These are phyloP conservation scores for Geophilus truncorum DNA, from an alignment of 2,888 invertebrate species.

Conservation along the genomic window DNA sequence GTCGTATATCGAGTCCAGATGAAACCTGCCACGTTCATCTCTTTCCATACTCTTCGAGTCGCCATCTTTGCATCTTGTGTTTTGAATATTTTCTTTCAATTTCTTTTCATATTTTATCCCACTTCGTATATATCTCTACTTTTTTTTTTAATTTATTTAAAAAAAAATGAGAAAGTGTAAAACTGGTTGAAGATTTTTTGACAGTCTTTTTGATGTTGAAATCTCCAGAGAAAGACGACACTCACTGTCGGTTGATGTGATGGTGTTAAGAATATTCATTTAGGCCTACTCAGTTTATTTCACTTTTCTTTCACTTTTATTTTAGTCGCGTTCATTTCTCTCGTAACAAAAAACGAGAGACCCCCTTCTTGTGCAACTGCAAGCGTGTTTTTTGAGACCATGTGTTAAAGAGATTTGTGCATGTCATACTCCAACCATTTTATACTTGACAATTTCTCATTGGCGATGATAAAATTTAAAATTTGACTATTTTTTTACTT, in stretches of 20 bases:
- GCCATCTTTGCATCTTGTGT: background rate
- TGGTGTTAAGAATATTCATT: background rate
- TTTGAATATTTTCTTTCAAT: background rate
- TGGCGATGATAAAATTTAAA: background rate
- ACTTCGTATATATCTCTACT: background rate
- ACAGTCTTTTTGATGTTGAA: background rate
- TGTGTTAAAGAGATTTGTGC: background rate
- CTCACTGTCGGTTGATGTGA: background rate
- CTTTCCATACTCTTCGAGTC: background rate
- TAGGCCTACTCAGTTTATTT: background rate
- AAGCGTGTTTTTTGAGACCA: background rate
- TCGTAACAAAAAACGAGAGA: background rate
- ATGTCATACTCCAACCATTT: background rate
- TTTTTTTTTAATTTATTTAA: background rate
- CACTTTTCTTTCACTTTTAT: background rate
- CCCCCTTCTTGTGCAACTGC: background rate
- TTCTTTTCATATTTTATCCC: too few species aligned
- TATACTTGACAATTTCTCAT: background rate
- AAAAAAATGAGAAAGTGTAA: too few species aligned
- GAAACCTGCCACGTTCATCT: background rate
- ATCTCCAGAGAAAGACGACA: background rate
- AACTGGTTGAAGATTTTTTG: background rate
- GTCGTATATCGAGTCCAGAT: background rate
- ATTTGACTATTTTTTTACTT: background rate
- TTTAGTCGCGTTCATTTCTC: background rate